These are phyloP conservation scores for Microtus pennsylvanicus DNA, from an alignment of 2,113 vertebrate species.

Conservation along the genomic window DNA sequence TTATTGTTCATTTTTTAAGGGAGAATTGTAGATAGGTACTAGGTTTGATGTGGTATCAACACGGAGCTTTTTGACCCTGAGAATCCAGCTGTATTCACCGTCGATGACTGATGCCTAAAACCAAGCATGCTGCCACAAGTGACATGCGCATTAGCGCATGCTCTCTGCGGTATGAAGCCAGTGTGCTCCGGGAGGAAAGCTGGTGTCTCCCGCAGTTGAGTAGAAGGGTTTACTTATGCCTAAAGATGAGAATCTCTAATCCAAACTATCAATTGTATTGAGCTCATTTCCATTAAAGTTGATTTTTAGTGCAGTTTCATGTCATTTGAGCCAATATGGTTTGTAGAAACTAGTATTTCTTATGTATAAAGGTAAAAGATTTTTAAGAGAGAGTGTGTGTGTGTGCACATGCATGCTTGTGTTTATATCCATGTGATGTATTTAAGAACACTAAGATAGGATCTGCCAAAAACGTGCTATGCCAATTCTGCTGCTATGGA, in stretches of 20 bases:
- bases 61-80: constrained; percentile 79
- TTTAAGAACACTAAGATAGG: constrained; percentile 70
- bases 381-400: constrained; percentile 46
- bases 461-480: constrained; percentile 59
- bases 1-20: constrained; percentile 80
- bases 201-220: constrained; percentile 82
- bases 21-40: constrained; percentile 52
- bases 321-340: constrained; percentile 79
- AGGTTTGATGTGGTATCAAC: constrained; percentile 85
- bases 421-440: constrained; percentile 68
- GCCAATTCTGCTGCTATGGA: constrained; percentile 32
- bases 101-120: constrained; percentile 88
- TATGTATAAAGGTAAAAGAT: constrained; percentile 56
- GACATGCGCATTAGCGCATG: constrained; percentile 87
- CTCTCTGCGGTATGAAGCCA: constrained; percentile 88
- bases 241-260: constrained; percentile 89
- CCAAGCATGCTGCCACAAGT: constrained; percentile 90
- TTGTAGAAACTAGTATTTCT: constrained; percentile 58
- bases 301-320: constrained; percentile 82
- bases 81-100: constrained; percentile 83
- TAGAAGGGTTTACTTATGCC: constrained; percentile 87
- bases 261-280: constrained; percentile 86
- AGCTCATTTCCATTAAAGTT: constrained; percentile 88
- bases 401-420: not conserved
- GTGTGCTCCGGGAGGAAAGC: constrained; percentile 84